phyloP scores from a whole-genome alignment of 2,888 invertebrate genomes.

The Melangyna quadrimaculata region DNA sequence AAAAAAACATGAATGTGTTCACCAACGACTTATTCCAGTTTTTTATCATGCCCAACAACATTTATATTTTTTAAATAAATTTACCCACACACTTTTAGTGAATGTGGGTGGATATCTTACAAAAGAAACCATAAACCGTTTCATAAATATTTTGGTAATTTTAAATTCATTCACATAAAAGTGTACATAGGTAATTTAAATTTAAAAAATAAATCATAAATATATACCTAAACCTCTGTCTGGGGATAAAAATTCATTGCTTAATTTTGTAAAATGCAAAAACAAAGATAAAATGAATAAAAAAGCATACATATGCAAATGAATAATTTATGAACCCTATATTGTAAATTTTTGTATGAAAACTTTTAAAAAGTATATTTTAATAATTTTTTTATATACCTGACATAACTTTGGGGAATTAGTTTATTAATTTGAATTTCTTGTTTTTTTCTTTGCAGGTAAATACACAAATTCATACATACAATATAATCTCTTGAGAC shows the following conservation, averaged over 20 bases:
- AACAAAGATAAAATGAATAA: background rate
- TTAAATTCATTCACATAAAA: background rate
- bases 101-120: no score
- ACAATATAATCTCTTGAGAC: background rate
- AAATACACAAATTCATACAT: background rate
- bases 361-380: background rate
- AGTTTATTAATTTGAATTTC: constrained; percentile 13
- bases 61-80: background rate
- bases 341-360: background rate
- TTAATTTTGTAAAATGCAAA: background rate
- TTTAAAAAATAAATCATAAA: background rate
- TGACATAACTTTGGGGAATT: constrained; percentile 3
- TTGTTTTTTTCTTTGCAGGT: constrained; percentile 18
- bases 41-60: background rate
- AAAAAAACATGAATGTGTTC: background rate
- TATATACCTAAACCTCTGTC: no score
- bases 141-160: background rate
- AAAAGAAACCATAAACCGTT: no score
- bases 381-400: background rate
- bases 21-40: background rate
- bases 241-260: background rate
- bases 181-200: background rate
- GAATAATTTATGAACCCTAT: background rate
- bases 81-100: no score
- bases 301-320: background rate